Conservation (phyloP, 1,140 invertebrate species). For the Zaprionus camerounensis region DNA sequence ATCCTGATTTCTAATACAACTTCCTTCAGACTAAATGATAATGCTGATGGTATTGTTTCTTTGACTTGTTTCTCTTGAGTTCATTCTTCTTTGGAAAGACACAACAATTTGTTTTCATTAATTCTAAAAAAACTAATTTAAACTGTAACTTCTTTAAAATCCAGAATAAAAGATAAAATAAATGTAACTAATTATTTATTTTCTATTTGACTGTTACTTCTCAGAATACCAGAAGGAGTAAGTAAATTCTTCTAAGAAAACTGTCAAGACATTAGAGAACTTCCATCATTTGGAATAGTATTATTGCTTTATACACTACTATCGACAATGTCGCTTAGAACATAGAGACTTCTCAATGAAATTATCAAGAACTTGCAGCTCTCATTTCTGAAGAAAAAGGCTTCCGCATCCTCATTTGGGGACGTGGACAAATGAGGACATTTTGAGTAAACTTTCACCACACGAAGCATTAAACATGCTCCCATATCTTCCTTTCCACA, state of each 20-base stretch:
- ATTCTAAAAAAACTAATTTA: no score
- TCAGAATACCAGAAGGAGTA: background rate
- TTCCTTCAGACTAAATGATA: no score
- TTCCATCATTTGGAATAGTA: background rate
- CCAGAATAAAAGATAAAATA: no score
- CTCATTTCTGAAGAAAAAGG: background rate
- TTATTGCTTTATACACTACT: background rate
- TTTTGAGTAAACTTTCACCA: conserved; percentile 7
- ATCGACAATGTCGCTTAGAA: background rate
- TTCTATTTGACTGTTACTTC: background rate
- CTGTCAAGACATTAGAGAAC: background rate
- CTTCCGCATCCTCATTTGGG: background rate
- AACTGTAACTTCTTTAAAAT: no score
- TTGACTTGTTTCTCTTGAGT: no score
- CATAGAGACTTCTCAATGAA: background rate
- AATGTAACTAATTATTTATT: no score
- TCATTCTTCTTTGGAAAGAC: no score
- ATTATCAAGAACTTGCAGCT: background rate
- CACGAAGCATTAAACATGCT: conserved; percentile 42
- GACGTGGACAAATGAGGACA: background rate
- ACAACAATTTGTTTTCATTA: no score
- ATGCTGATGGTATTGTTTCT: no score
- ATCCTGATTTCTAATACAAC: no score
- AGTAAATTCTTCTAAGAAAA: background rate
- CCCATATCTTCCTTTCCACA: background rate